Base-by-base conservation (phyloP, 2,113 vertebrate species). In the Daubentonia madagascariensis region DNA sequence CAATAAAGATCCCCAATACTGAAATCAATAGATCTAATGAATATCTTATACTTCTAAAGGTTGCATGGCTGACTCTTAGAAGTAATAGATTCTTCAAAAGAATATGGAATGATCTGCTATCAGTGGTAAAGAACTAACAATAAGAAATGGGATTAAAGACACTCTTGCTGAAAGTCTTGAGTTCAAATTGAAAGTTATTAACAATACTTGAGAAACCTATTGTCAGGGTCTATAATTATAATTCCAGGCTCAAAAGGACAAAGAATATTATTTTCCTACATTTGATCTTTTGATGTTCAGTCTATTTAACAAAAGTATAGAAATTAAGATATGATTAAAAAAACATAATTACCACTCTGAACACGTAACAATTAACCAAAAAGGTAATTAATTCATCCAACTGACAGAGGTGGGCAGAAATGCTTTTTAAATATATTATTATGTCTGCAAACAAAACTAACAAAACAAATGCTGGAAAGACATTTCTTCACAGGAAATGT, bases 111-210 rank as follows among this genome's bases (percentile, higher is more conserved):
- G 40, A 78, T 68, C 59, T 90, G 23, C 12, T 11, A 32, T 32
- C 59, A 61, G 63, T 14, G 16, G 63, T 67, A 72, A 80, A 96
- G 59, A 61, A 61, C 59, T 59, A 75, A 25, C 48, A 45, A 79
- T 57, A 40, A 73, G 45, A 95, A 96, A 50, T 5, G 28, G 30
- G 28, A 89, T 75, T 79, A 85, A 95, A 95, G 35, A 89, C 79
- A 89, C 37, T 78, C 4, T 76, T 72, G 72, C 79, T 89, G 4
- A n/a, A 95, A 73, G 70, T 97, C 43, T 54, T 76, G 28, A 92
- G 40, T 95, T 83, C 45, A 80, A 95, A 87, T 2, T 45, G 7
- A 79, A 79, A 85, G 52, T 85, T 79, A 67, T 67, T 73, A 85
- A 65, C 12, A 84, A 59, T 75, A 67, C 12, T 70, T 12, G 6